phyloP scores from a whole-genome alignment of 2,113 vertebrate genomes.

The Triplophysa rosa region DNA sequence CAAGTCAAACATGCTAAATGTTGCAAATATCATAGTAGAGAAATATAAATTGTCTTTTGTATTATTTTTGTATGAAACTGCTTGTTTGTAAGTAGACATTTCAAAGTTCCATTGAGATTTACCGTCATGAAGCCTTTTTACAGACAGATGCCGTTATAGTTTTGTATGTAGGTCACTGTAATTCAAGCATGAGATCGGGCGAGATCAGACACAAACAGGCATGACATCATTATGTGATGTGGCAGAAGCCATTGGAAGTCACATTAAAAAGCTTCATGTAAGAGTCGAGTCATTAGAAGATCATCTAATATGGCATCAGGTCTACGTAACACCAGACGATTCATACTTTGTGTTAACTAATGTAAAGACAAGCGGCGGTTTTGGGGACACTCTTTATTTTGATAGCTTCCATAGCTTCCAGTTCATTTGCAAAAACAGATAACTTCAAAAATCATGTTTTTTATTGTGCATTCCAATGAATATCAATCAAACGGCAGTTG shows the following conservation, averaged over 20 bases:
- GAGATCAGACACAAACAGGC: slow-evolving; percentile 48
- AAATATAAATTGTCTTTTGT: too few relatives aligned
- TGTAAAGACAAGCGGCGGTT: neutral
- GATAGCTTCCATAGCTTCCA: too few relatives aligned
- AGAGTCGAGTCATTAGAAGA: neutral
- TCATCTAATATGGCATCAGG: slow-evolving; percentile 7
- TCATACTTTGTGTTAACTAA: neutral
- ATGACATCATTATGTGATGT: slow-evolving; percentile 55
- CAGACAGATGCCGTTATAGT: slow-evolving; percentile 2
- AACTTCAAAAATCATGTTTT: too few relatives aligned
- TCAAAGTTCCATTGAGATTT: slow-evolving; percentile 14
- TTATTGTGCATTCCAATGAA: too few relatives aligned
- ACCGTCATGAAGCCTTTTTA: slow-evolving; percentile 26
- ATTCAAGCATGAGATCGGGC: slow-evolving; percentile 49
- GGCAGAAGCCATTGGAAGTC: slow-evolving; percentile 26
- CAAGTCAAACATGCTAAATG: too few relatives aligned
- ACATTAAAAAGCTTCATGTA: slow-evolving; percentile 46
- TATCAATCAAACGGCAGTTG: too few relatives aligned
- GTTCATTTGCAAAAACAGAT: too few relatives aligned
- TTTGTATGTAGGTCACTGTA: slow-evolving; percentile 40
- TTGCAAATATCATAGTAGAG: too few relatives aligned
- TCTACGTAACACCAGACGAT: neutral
- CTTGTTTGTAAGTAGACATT: slow-evolving; percentile 17
- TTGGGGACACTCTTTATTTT: too few relatives aligned
- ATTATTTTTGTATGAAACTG: too few relatives aligned